phyloP scores from a whole-genome alignment of 1,140 invertebrate species.

The Drosophila pruinosa region DNA sequence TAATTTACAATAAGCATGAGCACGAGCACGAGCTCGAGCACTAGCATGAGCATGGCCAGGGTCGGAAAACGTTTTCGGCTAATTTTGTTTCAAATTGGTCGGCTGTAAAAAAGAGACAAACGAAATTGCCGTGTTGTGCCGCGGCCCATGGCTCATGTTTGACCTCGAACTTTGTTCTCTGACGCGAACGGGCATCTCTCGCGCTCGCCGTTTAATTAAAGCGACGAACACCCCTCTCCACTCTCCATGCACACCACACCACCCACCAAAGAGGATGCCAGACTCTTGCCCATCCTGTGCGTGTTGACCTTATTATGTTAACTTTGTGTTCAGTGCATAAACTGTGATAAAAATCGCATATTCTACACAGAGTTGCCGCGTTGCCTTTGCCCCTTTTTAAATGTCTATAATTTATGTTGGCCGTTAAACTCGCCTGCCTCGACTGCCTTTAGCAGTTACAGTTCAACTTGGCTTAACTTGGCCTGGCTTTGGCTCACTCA shows the following conservation, averaged over 20 bases:
- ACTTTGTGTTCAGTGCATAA: constrained; percentile 79
- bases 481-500: constrained; percentile 15
- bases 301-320: constrained; percentile 79
- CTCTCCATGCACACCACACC: background rate
- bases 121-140: constrained; percentile 48
- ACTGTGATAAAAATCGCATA: constrained; percentile 78
- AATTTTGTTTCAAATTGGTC: constrained; percentile 78
- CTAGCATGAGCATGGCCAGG: constrained; percentile 50
- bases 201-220: constrained; percentile 74
- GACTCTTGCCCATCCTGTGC: constrained; percentile 39
- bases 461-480: constrained; percentile 31
- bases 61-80: constrained; percentile 50
- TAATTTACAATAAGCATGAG: constrained; percentile 46
- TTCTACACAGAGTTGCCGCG: constrained; percentile 54
- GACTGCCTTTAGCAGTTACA: constrained; percentile 3
- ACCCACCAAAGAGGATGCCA: background rate
- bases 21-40: no score
- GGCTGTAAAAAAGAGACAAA: constrained; percentile 65
- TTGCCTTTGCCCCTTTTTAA: constrained; percentile 44
- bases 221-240: constrained; percentile 28
- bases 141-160: constrained; percentile 8
- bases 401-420: constrained; percentile 76
- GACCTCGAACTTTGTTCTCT: constrained; percentile 72
- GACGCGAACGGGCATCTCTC: constrained; percentile 15
- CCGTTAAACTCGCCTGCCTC: constrained; percentile 66